These are phyloP conservation scores for Hedya salicella DNA, from an alignment of 2,888 invertebrate species.

Conservation along the genomic window DNA sequence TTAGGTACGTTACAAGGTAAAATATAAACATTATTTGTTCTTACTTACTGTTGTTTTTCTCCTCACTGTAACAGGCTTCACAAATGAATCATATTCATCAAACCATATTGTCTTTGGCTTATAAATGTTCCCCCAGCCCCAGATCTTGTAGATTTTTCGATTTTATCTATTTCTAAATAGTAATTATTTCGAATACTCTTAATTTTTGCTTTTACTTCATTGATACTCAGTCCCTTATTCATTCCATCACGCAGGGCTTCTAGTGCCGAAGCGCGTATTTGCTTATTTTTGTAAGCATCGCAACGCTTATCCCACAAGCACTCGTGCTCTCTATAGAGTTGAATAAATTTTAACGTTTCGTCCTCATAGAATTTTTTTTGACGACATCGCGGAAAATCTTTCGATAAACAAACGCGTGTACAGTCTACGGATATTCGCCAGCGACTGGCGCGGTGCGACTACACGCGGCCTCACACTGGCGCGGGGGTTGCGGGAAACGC, in stretches of 20 bases:
- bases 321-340: slow-evolving; percentile 3
- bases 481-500: slow-evolving; percentile 2
- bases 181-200: slow-evolving; percentile 1
- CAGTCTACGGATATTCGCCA: slow-evolving; percentile 6
- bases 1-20: slow-evolving; percentile 29
- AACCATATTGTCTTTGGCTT: slow-evolving; percentile 48
- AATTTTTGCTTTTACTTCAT: neutral
- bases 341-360: slow-evolving; percentile 13
- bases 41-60: slow-evolving; percentile 48
- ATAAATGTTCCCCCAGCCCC: slow-evolving; percentile 35
- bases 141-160: slow-evolving; percentile 47
- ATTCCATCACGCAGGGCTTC: slow-evolving; percentile 41
- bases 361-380: neutral
- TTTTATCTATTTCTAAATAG: slow-evolving; percentile 37
- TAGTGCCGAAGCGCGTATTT: slow-evolving; percentile 49
- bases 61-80: slow-evolving; percentile 46
- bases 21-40: slow-evolving; percentile 47
- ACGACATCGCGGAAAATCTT: slow-evolving; percentile 11
- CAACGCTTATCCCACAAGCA: slow-evolving; percentile 18
- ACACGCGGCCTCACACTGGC: neutral
- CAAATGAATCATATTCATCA: slow-evolving; percentile 47
- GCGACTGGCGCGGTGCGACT: slow-evolving; percentile 3
- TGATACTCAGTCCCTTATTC: slow-evolving; percentile 5
- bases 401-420: slow-evolving; percentile 12
- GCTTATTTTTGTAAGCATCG: slow-evolving; percentile 43